Conservation (phyloP, 2,888 invertebrate genomes). For the Carpatolechia fugitivella region DNA sequence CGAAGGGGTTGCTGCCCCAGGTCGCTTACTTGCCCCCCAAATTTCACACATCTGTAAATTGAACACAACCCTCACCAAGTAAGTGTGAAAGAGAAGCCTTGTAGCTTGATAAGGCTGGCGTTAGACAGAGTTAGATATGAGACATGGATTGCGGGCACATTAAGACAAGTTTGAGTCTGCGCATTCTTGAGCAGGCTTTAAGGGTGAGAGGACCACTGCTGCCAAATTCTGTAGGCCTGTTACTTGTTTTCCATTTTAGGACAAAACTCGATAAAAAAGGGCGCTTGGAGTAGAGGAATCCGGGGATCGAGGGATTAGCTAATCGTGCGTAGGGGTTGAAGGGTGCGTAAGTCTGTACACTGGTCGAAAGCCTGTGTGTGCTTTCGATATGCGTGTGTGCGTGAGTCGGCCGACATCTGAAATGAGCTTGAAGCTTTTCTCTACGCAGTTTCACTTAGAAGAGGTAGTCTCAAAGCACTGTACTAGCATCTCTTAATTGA, state of each 20-base stretch:
- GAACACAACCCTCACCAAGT: constrained; percentile 54
- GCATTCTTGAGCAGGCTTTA: constrained; percentile 63
- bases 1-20: constrained; percentile 61
- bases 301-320: constrained; percentile 38
- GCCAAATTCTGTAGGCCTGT: constrained; percentile 57
- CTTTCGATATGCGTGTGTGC: no score
- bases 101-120: constrained; percentile 28
- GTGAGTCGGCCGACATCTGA: constrained; percentile 10
- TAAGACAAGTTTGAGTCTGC: constrained; percentile 68
- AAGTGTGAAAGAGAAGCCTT: constrained; percentile 50
- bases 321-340: constrained; percentile 45
- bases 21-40: constrained; percentile 50
- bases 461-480: no score
- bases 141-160: constrained; percentile 41
- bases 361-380: constrained; percentile 21
- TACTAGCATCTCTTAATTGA: no score
- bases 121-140: constrained; percentile 67
- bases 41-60: constrained; percentile 50
- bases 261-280: constrained; percentile 79
- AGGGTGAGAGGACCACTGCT: constrained; percentile 65
- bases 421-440: not conserved
- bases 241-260: constrained; percentile 79
- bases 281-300: constrained; percentile 47
- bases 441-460: not conserved
- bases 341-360: constrained; percentile 44